Evolutionary conservation across 2,888 invertebrate species (phyloP).

Genomic region (Ypsolopha sequella): DNA sequence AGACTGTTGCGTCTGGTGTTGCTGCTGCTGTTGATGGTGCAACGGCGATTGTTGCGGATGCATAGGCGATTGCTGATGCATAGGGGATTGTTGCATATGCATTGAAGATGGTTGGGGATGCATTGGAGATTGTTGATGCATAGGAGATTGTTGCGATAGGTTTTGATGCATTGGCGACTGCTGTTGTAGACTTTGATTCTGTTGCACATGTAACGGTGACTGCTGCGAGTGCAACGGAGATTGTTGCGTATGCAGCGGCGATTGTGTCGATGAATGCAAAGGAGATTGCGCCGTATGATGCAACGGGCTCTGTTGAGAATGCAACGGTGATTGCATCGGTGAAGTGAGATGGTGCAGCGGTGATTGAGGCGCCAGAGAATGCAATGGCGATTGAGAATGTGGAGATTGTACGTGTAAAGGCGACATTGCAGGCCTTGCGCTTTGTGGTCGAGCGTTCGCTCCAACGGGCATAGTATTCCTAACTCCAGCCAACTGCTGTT

Average conservation of each 20-base stretch:
- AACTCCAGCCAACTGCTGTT: conserved; percentile 32
- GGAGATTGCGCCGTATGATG: conserved; percentile 35
- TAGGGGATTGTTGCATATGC: conserved; percentile 14
- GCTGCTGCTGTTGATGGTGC: conserved; percentile 26
- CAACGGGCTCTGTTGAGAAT: conserved; percentile 17
- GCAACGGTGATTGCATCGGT: conserved; percentile 28
- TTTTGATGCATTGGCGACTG: conserved; percentile 45
- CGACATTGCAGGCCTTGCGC: conserved; percentile 50
- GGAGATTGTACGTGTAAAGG: conserved; percentile 50
- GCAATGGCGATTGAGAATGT: conserved; percentile 22
- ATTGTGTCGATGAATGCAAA: conserved; percentile 48
- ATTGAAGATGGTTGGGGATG: conserved; percentile 38
- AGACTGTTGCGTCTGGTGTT: conserved; percentile 17
- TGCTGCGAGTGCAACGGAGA: conserved; percentile 47
- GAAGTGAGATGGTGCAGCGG: conserved; percentile 8
- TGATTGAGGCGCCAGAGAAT: conserved; percentile 15
- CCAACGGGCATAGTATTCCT: conserved; percentile 20
- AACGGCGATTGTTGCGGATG: conserved; percentile 10
- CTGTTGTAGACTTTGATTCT: conserved; percentile 23
- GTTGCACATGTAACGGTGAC: conserved; percentile 35
- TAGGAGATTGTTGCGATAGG: conserved; percentile 33
- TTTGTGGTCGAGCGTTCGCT: conserved; percentile 20
- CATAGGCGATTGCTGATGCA: conserved; percentile 35
- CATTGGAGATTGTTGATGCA: conserved; percentile 53
- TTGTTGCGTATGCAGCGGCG: conserved; percentile 53